Evolutionary conservation across 2,113 vertebrate species (phyloP).

Genomic region (Sphaerodactylus townsendi): DNA sequence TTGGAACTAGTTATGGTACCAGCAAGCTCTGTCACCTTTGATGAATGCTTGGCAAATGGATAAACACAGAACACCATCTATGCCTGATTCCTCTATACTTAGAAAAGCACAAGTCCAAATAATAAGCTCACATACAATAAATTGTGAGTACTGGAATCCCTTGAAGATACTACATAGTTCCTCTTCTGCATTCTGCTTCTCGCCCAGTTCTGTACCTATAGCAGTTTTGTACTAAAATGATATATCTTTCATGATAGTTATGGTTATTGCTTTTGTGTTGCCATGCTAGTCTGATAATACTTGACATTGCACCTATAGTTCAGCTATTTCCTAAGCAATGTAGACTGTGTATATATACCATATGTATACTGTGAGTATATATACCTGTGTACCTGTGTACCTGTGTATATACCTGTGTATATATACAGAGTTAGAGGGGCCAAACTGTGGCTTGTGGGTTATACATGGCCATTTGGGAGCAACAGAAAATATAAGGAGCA

Average conservation of each 20-base stretch:
- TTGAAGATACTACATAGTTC: neutral
- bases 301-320: neutral
- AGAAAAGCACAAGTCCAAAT: neutral
- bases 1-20: neutral
- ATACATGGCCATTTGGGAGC: neutral
- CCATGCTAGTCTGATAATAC: neutral
- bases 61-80: neutral
- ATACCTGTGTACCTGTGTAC: no score
- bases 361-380: no score
- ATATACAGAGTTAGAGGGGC: neutral
- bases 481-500: neutral
- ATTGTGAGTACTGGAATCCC: neutral
- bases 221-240: neutral
- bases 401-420: no score
- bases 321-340: neutral
- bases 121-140: neutral
- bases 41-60: neutral
- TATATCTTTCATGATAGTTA: no score
- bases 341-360: neutral
- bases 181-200: neutral
- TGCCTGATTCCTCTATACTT: neutral
- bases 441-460: neutral
- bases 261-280: neutral
- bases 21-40: neutral
- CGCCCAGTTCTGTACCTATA: neutral